Evolutionary conservation across 2,888 invertebrate genomes (phyloP).

Genomic region (Luffia ferchaultella): DNA sequence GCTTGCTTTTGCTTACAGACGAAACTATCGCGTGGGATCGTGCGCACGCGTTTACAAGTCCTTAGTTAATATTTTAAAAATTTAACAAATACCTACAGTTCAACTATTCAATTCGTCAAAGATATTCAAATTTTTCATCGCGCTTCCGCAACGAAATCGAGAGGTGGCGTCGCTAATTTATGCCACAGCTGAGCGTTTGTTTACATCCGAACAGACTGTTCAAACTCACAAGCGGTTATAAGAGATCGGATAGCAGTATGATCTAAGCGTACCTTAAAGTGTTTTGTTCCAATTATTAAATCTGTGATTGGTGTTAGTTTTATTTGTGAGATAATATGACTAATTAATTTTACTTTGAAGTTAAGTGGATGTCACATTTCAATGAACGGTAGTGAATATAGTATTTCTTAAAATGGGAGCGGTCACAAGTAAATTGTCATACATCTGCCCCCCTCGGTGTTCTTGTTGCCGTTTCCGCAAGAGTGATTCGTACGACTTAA

Average conservation of each 20-base stretch:
- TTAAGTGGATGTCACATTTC: no score
- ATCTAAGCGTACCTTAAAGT: constrained; percentile 32
- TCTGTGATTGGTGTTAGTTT: background rate
- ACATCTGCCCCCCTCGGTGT: constrained; percentile 27
- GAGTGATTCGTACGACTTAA: constrained; percentile 41
- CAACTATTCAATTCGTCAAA: no score
- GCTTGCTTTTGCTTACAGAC: constrained; percentile 24
- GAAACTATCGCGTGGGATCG: constrained; percentile 23
- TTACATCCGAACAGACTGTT: constrained; percentile 34
- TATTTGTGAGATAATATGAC: no score
- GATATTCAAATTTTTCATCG: background rate
- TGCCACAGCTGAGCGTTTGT: constrained; percentile 30
- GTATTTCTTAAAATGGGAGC: constrained; percentile 32
- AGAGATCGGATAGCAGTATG: constrained; percentile 26
- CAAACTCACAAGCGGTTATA: constrained; percentile 18
- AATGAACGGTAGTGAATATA: no score
- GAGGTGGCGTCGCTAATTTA: constrained; percentile 19
- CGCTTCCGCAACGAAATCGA: background rate
- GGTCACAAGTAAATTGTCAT: constrained; percentile 38
- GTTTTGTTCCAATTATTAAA: constrained; percentile 4
- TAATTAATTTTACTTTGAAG: no score
- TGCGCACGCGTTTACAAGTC: constrained; percentile 32
- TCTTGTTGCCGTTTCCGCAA: constrained; percentile 28
- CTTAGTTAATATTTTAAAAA: no score
- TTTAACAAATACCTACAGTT: no score